Evolutionary conservation across 1,140 invertebrate species (phyloP), one percentile per base, ranked within the genome.

Genomic region (Saccostrea glomerata): DNA sequence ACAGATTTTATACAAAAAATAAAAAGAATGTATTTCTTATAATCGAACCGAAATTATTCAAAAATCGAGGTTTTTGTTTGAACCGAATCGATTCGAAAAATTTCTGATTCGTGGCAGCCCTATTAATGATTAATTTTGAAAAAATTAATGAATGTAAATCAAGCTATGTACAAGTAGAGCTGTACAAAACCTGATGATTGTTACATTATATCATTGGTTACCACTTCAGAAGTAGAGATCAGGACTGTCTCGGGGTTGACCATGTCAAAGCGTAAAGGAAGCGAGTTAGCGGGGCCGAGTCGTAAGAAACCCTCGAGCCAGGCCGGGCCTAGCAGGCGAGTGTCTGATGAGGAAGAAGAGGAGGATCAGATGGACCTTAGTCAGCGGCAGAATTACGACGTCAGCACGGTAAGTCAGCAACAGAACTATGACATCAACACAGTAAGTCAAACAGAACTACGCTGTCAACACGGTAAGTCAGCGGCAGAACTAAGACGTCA

Each of bases 321-420:
- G 13, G 70, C 70, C 5, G 70, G 25, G 55, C 58, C 36, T 9
- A 54, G 82, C 54, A 82, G 58, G 13, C 82, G 30, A 12, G 56
- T 54, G 3, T 20, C 77, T 12, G 84, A 88, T 15, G 84, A 36
- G 30, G 30, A 82, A 23, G 87, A 86, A 3, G 55, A 56, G 20
- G 83, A 83, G 58, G 88, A 86, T 54, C 77, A 86, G 11, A 66
- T 88, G 2, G 47, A 88, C 66, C 36, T 73, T 9, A 85, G 70
- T 23, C 88, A 88, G 56, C 40, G 60, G 54, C 56, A 85, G 9
- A 85, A 86, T 20, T 89, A 84, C 82, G 84, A 88, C 0, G 30
- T 77, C 13, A 77, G 30, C 25, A 30, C 70, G 13, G 70, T 77
- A 77, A 30, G 70, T 60, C 20, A 20, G 13, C 13, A 12, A 60